phyloP scores from a whole-genome alignment of 30 jellyfish, hydroid and myxozoan genomes.

The Catostylus mosaicus region DNA sequence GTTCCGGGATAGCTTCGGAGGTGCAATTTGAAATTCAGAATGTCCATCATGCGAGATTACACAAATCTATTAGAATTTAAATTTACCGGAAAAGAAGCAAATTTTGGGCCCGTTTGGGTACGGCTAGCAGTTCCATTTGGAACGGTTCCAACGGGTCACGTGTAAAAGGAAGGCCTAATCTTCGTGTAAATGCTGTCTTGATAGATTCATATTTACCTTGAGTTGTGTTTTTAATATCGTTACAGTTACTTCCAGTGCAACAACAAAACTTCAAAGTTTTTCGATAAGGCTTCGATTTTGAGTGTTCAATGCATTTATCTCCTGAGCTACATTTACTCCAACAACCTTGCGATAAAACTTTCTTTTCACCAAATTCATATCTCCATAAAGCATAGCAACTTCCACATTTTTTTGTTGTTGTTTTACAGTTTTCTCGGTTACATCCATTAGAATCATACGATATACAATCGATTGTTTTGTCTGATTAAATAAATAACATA shows the following conservation, averaged over 20 bases:
- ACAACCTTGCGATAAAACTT: slow-evolving; percentile 51
- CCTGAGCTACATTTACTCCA: slow-evolving; percentile 36
- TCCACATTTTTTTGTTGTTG: slow-evolving; percentile 19
- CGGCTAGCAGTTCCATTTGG: no score
- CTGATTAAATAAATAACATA: no score
- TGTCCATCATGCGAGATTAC: no score
- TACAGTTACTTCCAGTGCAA: slow-evolving; percentile 58
- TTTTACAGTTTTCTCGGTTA: slow-evolving; percentile 2
- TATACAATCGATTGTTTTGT: slow-evolving; percentile 23
- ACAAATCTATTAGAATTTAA: no score
- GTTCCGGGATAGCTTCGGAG: no score
- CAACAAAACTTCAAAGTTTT: slow-evolving; percentile 31
- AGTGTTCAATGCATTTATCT: slow-evolving; percentile 30
- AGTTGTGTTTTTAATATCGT: slow-evolving; percentile 18
- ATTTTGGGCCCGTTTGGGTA: no score
- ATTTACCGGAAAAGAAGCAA: no score
- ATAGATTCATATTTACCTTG: no score
- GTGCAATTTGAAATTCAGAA: no score
- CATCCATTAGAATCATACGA: slow-evolving; percentile 7
- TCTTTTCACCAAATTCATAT: not conserved
- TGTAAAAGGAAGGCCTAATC: no score
- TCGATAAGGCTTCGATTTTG: not conserved
- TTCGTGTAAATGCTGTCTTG: no score
- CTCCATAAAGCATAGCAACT: slow-evolving; percentile 55
- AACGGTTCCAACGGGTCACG: no score